A percentile compares a stretch with the other conserved stretches of the same genome.
Conservation (phyloP, 2,113 vertebrate genomes). For the Vombatus ursinus region DNA sequence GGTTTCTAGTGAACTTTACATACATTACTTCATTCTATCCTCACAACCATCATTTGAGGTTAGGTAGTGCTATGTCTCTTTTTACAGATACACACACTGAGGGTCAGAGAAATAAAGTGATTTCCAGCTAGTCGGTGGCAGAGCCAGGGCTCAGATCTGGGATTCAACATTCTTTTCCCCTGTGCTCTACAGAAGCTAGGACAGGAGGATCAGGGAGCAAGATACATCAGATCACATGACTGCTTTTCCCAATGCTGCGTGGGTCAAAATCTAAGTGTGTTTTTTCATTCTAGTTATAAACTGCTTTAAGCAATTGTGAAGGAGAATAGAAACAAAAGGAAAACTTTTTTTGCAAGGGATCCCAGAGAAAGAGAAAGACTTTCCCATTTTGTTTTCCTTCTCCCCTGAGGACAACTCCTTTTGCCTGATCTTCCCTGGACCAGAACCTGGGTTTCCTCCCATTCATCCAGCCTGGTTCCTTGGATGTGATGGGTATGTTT, state of each 20-base stretch:
- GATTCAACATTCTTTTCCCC: background rate
- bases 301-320: background rate
- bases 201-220: background rate
- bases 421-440: background rate
- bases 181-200: background rate
- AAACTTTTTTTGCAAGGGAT: background rate
- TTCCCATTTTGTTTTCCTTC: background rate
- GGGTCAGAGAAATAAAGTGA: background rate
- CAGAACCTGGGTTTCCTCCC: background rate
- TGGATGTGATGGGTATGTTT: background rate
- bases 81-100: background rate
- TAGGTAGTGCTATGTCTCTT: background rate
- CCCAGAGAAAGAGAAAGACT: background rate
- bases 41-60: background rate
- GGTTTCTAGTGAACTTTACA: background rate
- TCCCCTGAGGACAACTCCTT: background rate
- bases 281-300: background rate
- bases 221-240: background rate
- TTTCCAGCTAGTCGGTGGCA: background rate
- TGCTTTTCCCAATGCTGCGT: background rate
- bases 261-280: background rate
- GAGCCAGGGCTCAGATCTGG: background rate
- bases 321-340: background rate
- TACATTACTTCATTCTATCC: background rate
- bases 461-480: background rate